phyloP scores from a whole-genome alignment of 2,888 invertebrate species.

The Saturnia japonica region DNA sequence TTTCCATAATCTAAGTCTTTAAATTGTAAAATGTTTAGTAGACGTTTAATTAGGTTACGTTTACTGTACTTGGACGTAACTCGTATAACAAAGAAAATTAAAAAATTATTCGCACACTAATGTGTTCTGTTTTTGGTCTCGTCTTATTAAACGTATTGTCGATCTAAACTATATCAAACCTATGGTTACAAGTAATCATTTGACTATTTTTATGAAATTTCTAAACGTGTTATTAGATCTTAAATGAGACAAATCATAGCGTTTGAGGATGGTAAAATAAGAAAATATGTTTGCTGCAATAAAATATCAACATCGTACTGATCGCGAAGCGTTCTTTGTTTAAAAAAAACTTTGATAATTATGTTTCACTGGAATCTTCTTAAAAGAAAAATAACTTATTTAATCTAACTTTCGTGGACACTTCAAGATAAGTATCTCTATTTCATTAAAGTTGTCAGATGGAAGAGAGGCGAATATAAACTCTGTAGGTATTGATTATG shows the following conservation, averaged over 20 bases:
- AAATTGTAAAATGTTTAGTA: too few species aligned
- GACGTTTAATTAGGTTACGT: too few species aligned
- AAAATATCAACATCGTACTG: neutral
- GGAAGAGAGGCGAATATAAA: slow-evolving; percentile 25
- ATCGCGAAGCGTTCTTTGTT: slow-evolving; percentile 20
- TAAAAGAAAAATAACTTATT: slow-evolving; percentile 48
- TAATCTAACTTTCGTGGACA: slow-evolving; percentile 49
- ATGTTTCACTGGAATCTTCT: slow-evolving; percentile 32
- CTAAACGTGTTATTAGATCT: neutral
- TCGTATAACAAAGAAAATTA: too few species aligned
- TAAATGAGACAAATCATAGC: too few species aligned
- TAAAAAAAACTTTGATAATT: slow-evolving; percentile 33
- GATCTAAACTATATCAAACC: too few species aligned
- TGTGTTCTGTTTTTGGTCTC: too few species aligned
- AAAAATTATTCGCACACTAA: too few species aligned
- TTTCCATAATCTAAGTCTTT: too few species aligned
- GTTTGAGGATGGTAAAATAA: neutral
- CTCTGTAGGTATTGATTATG: neutral
- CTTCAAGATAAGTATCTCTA: slow-evolving; percentile 40
- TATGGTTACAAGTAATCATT: too few species aligned
- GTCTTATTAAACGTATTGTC: too few species aligned
- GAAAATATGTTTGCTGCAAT: neutral
- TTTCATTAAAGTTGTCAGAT: slow-evolving; percentile 46
- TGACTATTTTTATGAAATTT: too few species aligned
- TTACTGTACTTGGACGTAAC: too few species aligned